Evolutionary conservation across 23 tunicate genomes (phyloP).

Genomic region (Botrylloides violaceus): DNA sequence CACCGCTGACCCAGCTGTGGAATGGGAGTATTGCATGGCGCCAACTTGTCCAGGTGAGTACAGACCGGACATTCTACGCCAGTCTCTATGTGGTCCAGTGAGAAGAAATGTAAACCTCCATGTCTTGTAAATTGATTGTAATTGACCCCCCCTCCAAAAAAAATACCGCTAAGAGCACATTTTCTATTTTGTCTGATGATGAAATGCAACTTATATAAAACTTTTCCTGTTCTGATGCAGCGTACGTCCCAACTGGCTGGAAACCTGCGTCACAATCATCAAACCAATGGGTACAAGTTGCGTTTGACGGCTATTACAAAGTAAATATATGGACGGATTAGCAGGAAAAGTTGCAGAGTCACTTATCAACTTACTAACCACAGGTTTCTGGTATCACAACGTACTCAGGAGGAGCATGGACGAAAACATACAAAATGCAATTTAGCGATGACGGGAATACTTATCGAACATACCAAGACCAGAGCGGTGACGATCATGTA

Average conservation of each 20-base stretch:
- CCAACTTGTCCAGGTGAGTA: constrained; percentile 75
- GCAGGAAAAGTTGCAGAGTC: not conserved
- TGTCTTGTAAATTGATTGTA: too few relatives aligned
- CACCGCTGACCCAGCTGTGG: constrained; percentile 50
- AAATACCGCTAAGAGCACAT: too few relatives aligned
- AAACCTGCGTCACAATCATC: constrained; percentile 27
- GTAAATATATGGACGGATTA: not conserved
- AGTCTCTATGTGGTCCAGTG: too few relatives aligned
- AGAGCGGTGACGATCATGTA: constrained; percentile 48
- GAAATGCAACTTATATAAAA: too few relatives aligned
- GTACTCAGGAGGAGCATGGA: constrained; percentile 39
- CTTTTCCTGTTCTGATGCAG: constrained; percentile 15
- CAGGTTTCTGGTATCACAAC: constrained; percentile 77
- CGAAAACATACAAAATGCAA: constrained; percentile 29
- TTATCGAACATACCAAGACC: constrained; percentile 42
- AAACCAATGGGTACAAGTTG: constrained; percentile 51
- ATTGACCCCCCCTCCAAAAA: too few relatives aligned
- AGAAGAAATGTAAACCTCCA: too few relatives aligned
- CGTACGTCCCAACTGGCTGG: constrained; percentile 68
- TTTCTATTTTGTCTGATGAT: too few relatives aligned
- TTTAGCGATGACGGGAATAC: constrained; percentile 70
- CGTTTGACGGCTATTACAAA: constrained; percentile 28
- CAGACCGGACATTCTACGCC: too few relatives aligned
- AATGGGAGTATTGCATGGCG: constrained; percentile 53
- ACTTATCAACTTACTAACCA: too few relatives aligned